Percentiles rank a stretch among this genome's conserved stretches.
Conservation (phyloP, 1,140 invertebrate genomes). For the Hylyphantes graminicola region DNA sequence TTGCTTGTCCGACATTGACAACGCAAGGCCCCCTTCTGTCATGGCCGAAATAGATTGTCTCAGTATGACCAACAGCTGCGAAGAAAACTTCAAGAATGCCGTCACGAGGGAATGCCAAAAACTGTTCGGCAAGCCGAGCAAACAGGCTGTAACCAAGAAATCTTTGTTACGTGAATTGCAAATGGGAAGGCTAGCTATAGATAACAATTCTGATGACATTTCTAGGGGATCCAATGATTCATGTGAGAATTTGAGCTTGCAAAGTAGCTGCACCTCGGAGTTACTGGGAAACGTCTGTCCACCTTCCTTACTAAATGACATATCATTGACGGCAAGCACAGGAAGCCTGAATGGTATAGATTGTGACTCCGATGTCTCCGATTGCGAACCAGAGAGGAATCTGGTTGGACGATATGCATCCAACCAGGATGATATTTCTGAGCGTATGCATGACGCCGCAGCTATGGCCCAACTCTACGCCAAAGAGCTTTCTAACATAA, state of each 20-base stretch:
- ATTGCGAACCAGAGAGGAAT: conserved; percentile 64
- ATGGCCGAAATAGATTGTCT: conserved; percentile 68
- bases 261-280: conserved; percentile 73
- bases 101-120: conserved; percentile 12
- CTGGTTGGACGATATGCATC: background rate
- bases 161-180: conserved; percentile 34
- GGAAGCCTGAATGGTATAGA: conserved; percentile 83
- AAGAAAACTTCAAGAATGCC: conserved; percentile 52
- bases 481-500: conserved; percentile 61
- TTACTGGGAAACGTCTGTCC: conserved; percentile 81
- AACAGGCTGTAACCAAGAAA: conserved; percentile 9
- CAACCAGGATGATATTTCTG: conserved; percentile 49
- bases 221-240: conserved; percentile 28
- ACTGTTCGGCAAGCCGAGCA: background rate
- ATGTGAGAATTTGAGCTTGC: conserved; percentile 72
- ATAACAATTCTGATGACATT: no score
- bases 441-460: conserved; percentile 62
- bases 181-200: conserved; percentile 10
- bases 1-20: conserved; percentile 75
- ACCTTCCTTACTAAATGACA: conserved; percentile 75
- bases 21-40: conserved; percentile 81
- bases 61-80: conserved; percentile 64
- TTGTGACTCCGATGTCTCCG: conserved; percentile 73
- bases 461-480: conserved; percentile 63
- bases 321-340: conserved; percentile 66